These are phyloP conservation scores for Semibalanus balanoides DNA, from an alignment of 1,140 invertebrate genomes.

Conservation along the genomic window DNA sequence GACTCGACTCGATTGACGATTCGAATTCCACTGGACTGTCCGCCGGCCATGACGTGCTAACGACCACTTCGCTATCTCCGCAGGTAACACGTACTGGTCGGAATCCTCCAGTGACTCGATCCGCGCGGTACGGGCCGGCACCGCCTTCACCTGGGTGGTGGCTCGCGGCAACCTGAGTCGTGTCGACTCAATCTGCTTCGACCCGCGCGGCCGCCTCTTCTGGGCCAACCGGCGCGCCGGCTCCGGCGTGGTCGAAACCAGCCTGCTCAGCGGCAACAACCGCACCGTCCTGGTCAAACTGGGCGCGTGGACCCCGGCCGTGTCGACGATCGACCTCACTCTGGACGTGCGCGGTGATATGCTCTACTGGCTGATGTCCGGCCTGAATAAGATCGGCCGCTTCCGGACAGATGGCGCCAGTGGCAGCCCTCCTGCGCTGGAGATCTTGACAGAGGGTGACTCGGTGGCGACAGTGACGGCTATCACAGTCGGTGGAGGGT, in stretches of 20 bases:
- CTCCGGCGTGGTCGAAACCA: constrained; percentile 41
- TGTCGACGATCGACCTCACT: constrained; percentile 46
- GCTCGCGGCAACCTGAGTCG: background rate
- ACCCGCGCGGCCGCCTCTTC: background rate
- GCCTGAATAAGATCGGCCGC: background rate
- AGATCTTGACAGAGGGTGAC: constrained; percentile 20
- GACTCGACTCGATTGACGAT: too few relatives aligned
- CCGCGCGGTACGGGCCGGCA: background rate
- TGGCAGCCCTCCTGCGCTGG: too few relatives aligned
- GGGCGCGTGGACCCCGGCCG: constrained; percentile 34
- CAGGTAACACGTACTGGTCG: constrained; percentile 45
- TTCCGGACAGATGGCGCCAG: background rate
- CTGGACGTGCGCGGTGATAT: background rate
- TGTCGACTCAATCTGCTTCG: background rate
- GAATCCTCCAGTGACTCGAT: constrained; percentile 17
- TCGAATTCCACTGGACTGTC: too few relatives aligned
- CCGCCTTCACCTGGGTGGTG: background rate
- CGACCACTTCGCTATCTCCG: too few relatives aligned
- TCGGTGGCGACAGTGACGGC: constrained; percentile 39
- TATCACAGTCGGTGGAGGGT: constrained; percentile 44
- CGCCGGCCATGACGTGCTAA: too few relatives aligned
- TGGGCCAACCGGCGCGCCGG: constrained; percentile 29
- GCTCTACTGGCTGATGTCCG: background rate
- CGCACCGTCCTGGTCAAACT: constrained; percentile 36
- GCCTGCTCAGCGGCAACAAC: constrained; percentile 34